phyloP scores from a whole-genome alignment of 2,797 vertebrate genomes.

The Argentina silus region DNA sequence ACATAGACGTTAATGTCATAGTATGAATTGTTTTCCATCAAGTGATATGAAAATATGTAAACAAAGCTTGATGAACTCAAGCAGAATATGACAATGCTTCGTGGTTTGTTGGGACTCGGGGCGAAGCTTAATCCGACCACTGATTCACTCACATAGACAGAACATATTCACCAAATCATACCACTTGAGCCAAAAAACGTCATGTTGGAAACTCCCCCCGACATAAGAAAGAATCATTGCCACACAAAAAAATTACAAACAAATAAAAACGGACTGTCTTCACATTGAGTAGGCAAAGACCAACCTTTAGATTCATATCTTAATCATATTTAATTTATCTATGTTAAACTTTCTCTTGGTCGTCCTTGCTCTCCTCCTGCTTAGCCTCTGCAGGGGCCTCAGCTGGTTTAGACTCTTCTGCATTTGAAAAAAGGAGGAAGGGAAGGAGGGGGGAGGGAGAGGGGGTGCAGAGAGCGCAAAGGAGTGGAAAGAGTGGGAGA shows the following conservation, averaged over 20 bases:
- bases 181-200: constrained; percentile 78
- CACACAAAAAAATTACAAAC: constrained; percentile 85
- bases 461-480: constrained; percentile 1
- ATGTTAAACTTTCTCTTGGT: constrained; percentile 87
- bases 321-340: constrained; percentile 69
- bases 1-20: background rate
- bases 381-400: constrained; percentile 85
- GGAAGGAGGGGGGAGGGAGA: background rate
- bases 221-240: constrained; percentile 83
- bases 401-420: constrained; percentile 87
- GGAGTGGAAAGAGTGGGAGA: background rate
- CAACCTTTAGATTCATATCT: constrained; percentile 73
- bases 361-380: constrained; percentile 88
- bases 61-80: constrained; percentile 70
- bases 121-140: constrained; percentile 28
- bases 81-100: constrained; percentile 60
- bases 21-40: constrained; percentile 10
- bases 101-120: too few species aligned
- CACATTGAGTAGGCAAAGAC: constrained; percentile 75
- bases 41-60: constrained; percentile 67
- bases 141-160: constrained; percentile 50
- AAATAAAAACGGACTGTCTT: constrained; percentile 82
- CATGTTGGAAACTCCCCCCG: constrained; percentile 81
- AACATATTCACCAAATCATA: constrained; percentile 48
- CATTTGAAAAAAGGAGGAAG: constrained; percentile 73